These are phyloP conservation scores for Allobates femoralis DNA, from an alignment of 2,797 vertebrate species.

Conservation along the genomic window DNA sequence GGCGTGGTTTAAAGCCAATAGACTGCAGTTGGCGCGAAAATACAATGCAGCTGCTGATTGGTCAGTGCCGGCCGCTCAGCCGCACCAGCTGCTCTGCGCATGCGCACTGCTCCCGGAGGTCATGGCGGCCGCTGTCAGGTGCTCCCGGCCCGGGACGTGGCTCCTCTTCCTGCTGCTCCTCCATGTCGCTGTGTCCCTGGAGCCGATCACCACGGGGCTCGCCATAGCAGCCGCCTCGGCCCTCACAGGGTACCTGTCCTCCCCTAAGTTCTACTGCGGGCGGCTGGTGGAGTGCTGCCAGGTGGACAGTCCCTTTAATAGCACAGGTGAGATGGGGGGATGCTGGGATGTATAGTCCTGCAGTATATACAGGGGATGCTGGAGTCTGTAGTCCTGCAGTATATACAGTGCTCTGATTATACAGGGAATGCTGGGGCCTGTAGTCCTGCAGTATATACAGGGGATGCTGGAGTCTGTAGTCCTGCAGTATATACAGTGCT, in stretches of 20 bases:
- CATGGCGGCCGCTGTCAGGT: accelerated
- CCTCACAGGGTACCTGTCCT: slow-evolving; percentile 83
- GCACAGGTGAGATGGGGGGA: slow-evolving; percentile 75
- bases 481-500: too few relatives aligned
- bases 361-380: neutral
- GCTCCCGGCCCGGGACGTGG: neutral
- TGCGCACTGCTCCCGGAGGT: neutral
- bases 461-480: too few relatives aligned
- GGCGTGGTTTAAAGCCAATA: neutral
- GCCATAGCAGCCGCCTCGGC: slow-evolving; percentile 86
- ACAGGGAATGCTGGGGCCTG: too few relatives aligned
- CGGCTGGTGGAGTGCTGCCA: slow-evolving; percentile 88
- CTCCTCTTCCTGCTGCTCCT: neutral
- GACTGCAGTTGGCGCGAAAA: neutral
- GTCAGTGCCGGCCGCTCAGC: neutral
- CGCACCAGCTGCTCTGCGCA: neutral
- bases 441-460: too few relatives aligned
- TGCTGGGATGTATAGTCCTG: neutral
- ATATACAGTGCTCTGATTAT: too few relatives aligned
- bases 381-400: neutral
- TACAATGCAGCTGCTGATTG: neutral
- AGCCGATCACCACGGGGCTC: slow-evolving; percentile 84
- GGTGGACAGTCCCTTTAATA: slow-evolving; percentile 79
- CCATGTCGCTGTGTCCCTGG: slow-evolving; percentile 74
- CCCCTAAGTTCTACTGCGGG: slow-evolving; percentile 80